Conservation (phyloP, 2,888 invertebrate genomes). For the Drosophila recens region DNA sequence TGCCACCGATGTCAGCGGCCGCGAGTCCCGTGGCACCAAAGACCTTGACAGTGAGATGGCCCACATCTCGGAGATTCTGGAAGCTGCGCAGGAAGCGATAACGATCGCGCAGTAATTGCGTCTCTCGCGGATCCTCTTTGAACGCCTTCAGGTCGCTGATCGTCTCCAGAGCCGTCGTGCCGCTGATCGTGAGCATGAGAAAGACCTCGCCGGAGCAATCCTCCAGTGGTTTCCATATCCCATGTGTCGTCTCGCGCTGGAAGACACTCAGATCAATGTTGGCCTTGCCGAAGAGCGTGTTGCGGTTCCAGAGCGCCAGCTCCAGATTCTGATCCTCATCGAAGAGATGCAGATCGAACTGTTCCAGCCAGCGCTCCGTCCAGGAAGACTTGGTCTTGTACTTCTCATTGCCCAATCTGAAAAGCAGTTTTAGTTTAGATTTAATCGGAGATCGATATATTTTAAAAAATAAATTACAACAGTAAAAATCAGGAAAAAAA, state of each 20-base stretch:
- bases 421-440: background rate
- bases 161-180: slow-evolving; percentile 96
- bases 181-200: slow-evolving; percentile 96
- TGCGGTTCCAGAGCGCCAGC: slow-evolving; percentile 91
- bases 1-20: slow-evolving; percentile 98
- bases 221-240: slow-evolving; percentile 94
- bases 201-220: slow-evolving; percentile 94
- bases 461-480: too few species aligned
- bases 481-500: too few species aligned
- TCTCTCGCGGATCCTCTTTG: slow-evolving; percentile 91
- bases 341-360: slow-evolving; percentile 98
- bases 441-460: background rate
- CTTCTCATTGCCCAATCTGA: slow-evolving; percentile 97
- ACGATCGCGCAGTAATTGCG: slow-evolving; percentile 87
- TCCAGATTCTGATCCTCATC: slow-evolving; percentile 97
- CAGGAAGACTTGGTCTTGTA: slow-evolving; percentile 96
- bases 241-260: slow-evolving; percentile 96
- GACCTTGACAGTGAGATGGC: slow-evolving; percentile 97
- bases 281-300: slow-evolving; percentile 88
- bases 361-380: slow-evolving; percentile 97
- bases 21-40: slow-evolving; percentile 94
- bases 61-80: slow-evolving; percentile 93
- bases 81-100: slow-evolving; percentile 88
- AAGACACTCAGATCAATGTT: slow-evolving; percentile 93
- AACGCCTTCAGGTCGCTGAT: slow-evolving; percentile 95